These are phyloP conservation scores for Micronycteris hirsuta DNA, from an alignment of 2,113 vertebrate genomes.

Conservation along the genomic window DNA sequence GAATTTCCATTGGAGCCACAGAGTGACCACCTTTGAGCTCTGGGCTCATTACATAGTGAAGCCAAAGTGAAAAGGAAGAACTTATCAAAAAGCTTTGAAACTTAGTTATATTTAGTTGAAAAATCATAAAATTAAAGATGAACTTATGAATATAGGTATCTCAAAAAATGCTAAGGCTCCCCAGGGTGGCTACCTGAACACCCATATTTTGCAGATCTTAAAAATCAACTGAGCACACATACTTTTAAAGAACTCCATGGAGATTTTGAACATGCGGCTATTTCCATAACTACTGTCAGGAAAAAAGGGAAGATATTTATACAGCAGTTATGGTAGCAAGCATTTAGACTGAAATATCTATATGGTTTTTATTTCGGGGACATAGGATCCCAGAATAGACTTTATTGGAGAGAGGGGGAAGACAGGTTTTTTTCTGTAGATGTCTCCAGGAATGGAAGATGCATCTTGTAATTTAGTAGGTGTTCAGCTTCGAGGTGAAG, in stretches of 20 bases:
- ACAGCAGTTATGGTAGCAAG: not conserved
- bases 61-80: not conserved
- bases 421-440: not conserved
- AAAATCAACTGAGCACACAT: not conserved
- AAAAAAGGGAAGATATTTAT: slow-evolving; percentile 23
- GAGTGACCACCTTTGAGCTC: not conserved
- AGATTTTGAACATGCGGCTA: not conserved
- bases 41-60: not conserved
- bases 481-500: not conserved
- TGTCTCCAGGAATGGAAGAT: not conserved
- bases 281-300: not conserved
- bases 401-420: not conserved
- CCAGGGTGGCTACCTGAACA: not conserved
- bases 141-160: not conserved
- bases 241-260: not conserved
- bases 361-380: not conserved
- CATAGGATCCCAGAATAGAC: not conserved
- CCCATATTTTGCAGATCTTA: not conserved
- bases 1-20: not conserved
- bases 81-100: not conserved
- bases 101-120: not conserved
- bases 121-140: not conserved
- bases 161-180: not conserved
- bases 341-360: slow-evolving; percentile 25
- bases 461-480: not conserved